Evolutionary conservation across 2,888 invertebrate species (phyloP).

Genomic region (Torymus aiolomorphi): DNA sequence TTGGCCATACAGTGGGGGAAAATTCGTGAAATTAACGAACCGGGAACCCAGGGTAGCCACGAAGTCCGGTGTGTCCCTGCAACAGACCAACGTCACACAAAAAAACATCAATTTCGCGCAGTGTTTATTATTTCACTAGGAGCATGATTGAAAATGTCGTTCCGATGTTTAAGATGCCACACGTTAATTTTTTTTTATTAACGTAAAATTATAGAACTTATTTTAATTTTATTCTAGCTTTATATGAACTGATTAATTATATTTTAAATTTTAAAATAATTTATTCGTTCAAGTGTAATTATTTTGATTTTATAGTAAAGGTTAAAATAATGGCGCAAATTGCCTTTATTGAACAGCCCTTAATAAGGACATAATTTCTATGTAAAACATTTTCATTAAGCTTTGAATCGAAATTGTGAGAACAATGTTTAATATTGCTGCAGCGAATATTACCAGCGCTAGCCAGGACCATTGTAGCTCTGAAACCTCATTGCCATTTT

Average conservation of each 20-base stretch:
- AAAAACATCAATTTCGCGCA: slow-evolving; percentile 9
- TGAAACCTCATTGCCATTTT: slow-evolving; percentile 13
- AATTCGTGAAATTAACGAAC: slow-evolving; percentile 73
- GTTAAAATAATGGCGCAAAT: too few species aligned
- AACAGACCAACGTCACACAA: slow-evolving; percentile 73
- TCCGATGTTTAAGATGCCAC: too few species aligned
- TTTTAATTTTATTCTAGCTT: too few species aligned
- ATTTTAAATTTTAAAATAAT: too few species aligned
- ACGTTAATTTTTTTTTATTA: too few species aligned
- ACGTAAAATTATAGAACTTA: too few species aligned
- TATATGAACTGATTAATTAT: too few species aligned
- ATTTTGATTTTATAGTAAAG: too few species aligned
- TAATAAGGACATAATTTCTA: too few species aligned
- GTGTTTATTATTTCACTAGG: slow-evolving; percentile 7
- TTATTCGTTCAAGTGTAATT: too few species aligned
- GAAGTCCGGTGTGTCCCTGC: slow-evolving; percentile 78
- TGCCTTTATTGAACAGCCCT: too few species aligned
- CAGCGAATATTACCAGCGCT: background rate
- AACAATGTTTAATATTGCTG: slow-evolving; percentile 10
- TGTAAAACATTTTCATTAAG: too few species aligned
- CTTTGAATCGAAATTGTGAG: background rate
- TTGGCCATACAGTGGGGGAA: slow-evolving; percentile 12
- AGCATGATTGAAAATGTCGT: background rate
- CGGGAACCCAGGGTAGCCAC: slow-evolving; percentile 80
- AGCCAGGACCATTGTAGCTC: slow-evolving; percentile 2